phyloP scores from a whole-genome alignment of 2,888 invertebrate species.

The Portevinia maculata region DNA sequence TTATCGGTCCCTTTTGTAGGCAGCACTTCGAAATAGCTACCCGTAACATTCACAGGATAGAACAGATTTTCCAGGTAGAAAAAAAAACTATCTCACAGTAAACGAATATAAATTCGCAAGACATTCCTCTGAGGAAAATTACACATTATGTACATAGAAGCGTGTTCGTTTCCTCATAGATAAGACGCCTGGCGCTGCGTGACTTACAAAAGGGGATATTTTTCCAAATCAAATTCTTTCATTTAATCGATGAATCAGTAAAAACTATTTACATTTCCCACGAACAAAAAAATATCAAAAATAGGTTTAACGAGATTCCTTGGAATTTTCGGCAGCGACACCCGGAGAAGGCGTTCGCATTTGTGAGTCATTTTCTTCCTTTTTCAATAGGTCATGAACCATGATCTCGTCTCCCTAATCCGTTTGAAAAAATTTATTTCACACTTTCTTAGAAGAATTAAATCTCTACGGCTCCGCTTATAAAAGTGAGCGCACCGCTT shows the following conservation, averaged over 20 bases:
- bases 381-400: constrained; percentile 52
- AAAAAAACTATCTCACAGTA: not conserved
- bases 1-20: not conserved
- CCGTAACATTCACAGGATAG: not conserved
- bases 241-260: constrained; percentile 56
- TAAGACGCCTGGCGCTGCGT: too few relatives aligned
- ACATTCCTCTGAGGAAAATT: too few relatives aligned
- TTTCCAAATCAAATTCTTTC: constrained; percentile 26
- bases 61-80: not conserved
- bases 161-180: too few relatives aligned
- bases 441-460: constrained; percentile 52
- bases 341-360: constrained; percentile 21
- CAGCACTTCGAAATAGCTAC: not conserved
- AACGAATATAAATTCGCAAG: not conserved
- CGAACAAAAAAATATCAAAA: constrained; percentile 34
- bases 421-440: constrained; percentile 53
- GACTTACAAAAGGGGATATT: not conserved
- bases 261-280: constrained; percentile 62
- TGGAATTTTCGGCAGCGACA: constrained; percentile 43
- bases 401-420: constrained; percentile 46
- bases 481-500: constrained; percentile 30
- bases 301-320: constrained; percentile 68
- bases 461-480: constrained; percentile 12
- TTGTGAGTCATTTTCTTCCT: constrained; percentile 36
- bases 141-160: too few relatives aligned